These are phyloP conservation scores for Leucophora obtusa DNA, from an alignment of 2,888 invertebrate species.

Conservation along the genomic window DNA sequence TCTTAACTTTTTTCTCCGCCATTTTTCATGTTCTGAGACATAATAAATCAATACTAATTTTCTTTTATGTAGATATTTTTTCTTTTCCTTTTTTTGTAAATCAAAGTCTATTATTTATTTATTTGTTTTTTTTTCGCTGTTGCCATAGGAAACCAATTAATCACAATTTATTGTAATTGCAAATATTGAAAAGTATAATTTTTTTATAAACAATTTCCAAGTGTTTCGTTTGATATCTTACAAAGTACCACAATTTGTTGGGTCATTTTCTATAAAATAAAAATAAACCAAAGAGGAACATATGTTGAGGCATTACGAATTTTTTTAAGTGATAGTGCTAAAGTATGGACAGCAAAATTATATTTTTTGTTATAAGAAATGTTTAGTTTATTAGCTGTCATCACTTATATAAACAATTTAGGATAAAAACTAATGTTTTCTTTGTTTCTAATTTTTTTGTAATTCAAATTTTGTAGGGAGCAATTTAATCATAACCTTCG, in stretches of 20 bases:
- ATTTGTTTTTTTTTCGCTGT: conserved; percentile 2
- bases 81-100: too few relatives aligned
- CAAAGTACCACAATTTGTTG: conserved; percentile 4
- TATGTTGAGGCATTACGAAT: conserved; percentile 1
- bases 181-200: conserved; percentile 25
- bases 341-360: background rate
- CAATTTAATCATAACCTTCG: background rate
- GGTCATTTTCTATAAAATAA: conserved; percentile 1
- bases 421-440: background rate
- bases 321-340: conserved; percentile 1
- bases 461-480: background rate
- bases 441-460: background rate
- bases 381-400: background rate
- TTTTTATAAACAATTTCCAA: conserved; percentile 4
- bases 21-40: background rate
- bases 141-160: conserved; percentile 31
- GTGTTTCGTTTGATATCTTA: conserved; percentile 1
- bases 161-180: conserved; percentile 36
- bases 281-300: background rate
- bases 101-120: conserved; percentile 24
- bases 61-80: conserved; percentile 8
- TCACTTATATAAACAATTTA: conserved; percentile 1
- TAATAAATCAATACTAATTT: background rate
- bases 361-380: background rate
- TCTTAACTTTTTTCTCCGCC: background rate